Conservation (phyloP, 2,888 invertebrate species). For the Trypoxylon attenuatum region DNA sequence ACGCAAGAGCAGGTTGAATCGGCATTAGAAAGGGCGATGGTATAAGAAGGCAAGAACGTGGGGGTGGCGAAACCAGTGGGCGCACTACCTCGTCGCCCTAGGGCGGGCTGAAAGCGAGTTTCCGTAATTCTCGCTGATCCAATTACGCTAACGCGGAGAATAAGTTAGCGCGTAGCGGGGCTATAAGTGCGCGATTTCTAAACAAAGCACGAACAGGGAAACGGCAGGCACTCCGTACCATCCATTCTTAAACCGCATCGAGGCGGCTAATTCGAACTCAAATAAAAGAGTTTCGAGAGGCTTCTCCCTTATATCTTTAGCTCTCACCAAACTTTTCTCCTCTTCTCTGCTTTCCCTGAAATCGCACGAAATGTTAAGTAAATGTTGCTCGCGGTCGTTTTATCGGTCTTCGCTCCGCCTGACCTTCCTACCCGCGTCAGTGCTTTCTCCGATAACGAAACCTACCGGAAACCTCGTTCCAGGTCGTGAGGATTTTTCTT, state of each 20-base stretch:
- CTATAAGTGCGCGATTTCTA: constrained; percentile 64
- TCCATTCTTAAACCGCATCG: constrained; percentile 65
- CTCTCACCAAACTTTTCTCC: constrained; percentile 7
- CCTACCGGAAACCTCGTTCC: no score
- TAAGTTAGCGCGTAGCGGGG: constrained; percentile 58
- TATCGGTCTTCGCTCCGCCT: no score
- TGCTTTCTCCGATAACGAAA: no score
- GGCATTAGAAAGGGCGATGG: background rate
- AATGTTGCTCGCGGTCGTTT: no score
- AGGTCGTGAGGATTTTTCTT: no score
- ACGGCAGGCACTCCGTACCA: constrained; percentile 45
- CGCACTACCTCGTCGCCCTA: constrained; percentile 29
- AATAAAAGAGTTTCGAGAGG: constrained; percentile 61
- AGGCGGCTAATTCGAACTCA: constrained; percentile 68
- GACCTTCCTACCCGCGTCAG: no score
- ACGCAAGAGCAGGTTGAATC: background rate
- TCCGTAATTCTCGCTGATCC: constrained; percentile 66
- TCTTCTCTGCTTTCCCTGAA: constrained; percentile 8
- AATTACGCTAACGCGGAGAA: constrained; percentile 65
- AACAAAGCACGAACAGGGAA: constrained; percentile 66
- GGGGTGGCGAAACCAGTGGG: constrained; percentile 25
- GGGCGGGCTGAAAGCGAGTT: constrained; percentile 50
- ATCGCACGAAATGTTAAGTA: constrained; percentile 16
- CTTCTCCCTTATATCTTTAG: constrained; percentile 25
- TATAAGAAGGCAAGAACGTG: constrained; percentile 14